Percentiles rank a stretch among this genome's conserved stretches.
Evolutionary conservation across 2,888 invertebrate genomes (phyloP).

Genomic region (Emmelina monodactyla): DNA sequence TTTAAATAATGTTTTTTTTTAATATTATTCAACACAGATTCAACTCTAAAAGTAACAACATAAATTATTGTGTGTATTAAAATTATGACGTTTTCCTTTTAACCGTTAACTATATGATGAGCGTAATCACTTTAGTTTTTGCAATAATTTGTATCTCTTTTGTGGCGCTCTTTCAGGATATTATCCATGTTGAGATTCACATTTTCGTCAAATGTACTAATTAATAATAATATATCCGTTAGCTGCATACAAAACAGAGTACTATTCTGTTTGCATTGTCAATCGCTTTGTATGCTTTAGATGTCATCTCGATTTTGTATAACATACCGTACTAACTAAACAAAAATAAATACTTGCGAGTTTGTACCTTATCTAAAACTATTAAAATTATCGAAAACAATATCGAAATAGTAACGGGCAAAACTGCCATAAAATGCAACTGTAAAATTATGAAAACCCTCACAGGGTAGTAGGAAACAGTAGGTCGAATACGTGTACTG

Average conservation of each 20-base stretch:
- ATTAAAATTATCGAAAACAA: slow-evolving; percentile 1
- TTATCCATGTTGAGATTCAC: slow-evolving; percentile 40
- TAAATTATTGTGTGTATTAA: slow-evolving; percentile 26
- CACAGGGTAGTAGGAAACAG: background rate
- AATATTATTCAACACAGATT: slow-evolving; percentile 53
- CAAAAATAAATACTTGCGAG: slow-evolving; percentile 44
- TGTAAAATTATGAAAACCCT: slow-evolving; percentile 2
- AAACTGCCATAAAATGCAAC: slow-evolving; percentile 10
- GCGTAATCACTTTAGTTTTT: slow-evolving; percentile 17
- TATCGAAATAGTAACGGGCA: background rate
- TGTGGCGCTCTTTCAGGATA: background rate
- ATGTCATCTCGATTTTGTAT: background rate
- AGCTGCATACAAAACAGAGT: background rate
- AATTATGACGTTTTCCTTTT: slow-evolving; percentile 19
- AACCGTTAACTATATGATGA: background rate
- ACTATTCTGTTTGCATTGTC: slow-evolving; percentile 7
- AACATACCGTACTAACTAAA: slow-evolving; percentile 34
- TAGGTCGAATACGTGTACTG: slow-evolving; percentile 4
- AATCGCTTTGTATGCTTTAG: background rate
- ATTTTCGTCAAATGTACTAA: too few species aligned
- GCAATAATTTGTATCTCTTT: slow-evolving; percentile 13
- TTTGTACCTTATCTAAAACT: slow-evolving; percentile 36
- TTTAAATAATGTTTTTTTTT: slow-evolving; percentile 48
- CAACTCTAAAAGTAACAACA: slow-evolving; percentile 44
- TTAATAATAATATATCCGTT: background rate